Percentiles rank a stretch among this genome's conserved stretches.
Evolutionary conservation across 2,888 invertebrate genomes (phyloP).

Genomic region (Ariolimax columbianus): DNA sequence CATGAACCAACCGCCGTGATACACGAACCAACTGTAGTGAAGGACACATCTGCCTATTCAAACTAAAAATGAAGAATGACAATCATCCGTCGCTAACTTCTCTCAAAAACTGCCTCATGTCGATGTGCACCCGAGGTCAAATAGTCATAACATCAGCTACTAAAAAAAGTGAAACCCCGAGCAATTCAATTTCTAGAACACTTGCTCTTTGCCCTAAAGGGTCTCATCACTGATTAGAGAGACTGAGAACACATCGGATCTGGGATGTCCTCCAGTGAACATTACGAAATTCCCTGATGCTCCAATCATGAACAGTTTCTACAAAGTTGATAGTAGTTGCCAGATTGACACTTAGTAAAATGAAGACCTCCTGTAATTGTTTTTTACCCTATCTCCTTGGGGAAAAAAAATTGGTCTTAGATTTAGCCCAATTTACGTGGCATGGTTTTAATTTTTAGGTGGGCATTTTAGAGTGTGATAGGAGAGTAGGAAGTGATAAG

Average conservation of each 20-base stretch:
- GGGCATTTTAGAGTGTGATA: no score
- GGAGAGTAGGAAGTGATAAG: no score
- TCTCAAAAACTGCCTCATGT: no score
- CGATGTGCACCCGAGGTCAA: no score
- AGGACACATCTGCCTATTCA: no score
- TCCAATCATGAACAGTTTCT: neutral
- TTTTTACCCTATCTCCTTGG: neutral
- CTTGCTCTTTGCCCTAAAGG: neutral
- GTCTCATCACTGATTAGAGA: neutral
- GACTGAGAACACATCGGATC: constrained; percentile 2
- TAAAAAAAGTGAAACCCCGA: neutral
- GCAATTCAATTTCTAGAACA: neutral
- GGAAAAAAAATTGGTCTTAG: constrained; percentile 1
- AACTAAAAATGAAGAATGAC: no score
- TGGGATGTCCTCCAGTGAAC: neutral
- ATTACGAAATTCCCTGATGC: neutral
- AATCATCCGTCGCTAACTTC: no score
- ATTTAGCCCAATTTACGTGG: neutral
- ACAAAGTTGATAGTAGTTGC: neutral
- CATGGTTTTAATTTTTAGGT: neutral
- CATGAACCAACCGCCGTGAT: no score
- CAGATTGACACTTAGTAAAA: constrained; percentile 21
- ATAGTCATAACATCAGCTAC: no score
- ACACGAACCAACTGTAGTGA: no score
- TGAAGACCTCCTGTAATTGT: neutral